Conservation (phyloP, 2,113 vertebrate species). For the Oncorhynchus mykiss region DNA sequence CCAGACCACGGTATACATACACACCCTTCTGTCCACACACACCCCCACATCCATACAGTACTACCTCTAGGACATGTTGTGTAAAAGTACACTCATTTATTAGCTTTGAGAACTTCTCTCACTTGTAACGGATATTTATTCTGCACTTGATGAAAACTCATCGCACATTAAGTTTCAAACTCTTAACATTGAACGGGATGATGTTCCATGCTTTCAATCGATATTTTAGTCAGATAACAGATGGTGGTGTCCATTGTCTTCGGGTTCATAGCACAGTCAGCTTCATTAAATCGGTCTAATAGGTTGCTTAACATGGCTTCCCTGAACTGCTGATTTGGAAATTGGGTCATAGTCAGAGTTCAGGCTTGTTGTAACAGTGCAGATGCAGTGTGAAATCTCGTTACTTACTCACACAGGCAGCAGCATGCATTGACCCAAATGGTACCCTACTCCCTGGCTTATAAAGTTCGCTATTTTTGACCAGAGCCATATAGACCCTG, state of each 20-base stretch:
- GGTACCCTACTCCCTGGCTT: no score
- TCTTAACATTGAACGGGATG: no score
- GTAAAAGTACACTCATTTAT: no score
- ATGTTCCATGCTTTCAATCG: no score
- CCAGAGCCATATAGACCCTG: no score
- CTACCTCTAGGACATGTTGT: neutral
- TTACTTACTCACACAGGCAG: neutral
- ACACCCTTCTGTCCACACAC: neutral
- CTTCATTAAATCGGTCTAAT: no score
- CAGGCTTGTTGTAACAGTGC: neutral
- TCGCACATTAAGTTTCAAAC: no score
- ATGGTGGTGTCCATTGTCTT: no score
- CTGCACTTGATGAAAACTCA: no score
- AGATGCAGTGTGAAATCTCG: neutral
- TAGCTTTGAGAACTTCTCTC: neutral
- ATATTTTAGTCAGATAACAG: no score
- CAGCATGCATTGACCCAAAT: neutral
- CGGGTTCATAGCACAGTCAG: no score
- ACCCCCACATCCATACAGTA: neutral
- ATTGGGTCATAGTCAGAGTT: neutral
- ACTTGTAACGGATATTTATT: neutral
- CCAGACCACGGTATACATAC: constrained; percentile 52
- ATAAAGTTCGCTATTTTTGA: no score
- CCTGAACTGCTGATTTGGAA: neutral
- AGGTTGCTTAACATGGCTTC: neutral